A percentile compares a stretch with the other conserved stretches of the same genome.
Evolutionary conservation across 1,140 invertebrate genomes (phyloP).

Genomic region (Battus philenor): DNA sequence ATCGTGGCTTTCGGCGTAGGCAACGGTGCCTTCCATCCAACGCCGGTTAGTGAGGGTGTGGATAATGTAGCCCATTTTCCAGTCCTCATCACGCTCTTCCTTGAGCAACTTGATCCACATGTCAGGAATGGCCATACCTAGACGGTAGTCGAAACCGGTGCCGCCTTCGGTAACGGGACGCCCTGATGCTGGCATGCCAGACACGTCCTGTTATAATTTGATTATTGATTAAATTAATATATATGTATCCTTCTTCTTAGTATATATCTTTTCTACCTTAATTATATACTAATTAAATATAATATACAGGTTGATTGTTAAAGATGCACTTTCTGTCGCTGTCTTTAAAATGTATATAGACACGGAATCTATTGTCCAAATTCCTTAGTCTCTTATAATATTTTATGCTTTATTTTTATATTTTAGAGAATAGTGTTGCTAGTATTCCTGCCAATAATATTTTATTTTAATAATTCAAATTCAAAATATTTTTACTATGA

Average conservation of each 20-base stretch:
- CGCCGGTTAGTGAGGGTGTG: slow-evolving; percentile 97
- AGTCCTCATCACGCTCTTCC: slow-evolving; percentile 92
- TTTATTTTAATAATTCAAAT: neutral
- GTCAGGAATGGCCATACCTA: slow-evolving; percentile 99
- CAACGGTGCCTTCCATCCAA: slow-evolving; percentile 96
- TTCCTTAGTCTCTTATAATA: too few species aligned
- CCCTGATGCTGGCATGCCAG: slow-evolving; percentile 98
- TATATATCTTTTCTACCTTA: too few species aligned
- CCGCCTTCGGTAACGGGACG: slow-evolving; percentile 95
- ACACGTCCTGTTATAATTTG: slow-evolving; percentile 98
- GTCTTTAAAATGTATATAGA: too few species aligned
- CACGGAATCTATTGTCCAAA: too few species aligned
- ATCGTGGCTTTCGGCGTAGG: slow-evolving; percentile 98
- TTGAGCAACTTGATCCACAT: slow-evolving; percentile 98
- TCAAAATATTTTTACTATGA: too few species aligned
- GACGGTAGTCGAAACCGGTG: slow-evolving; percentile 96
- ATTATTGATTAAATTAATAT: too few species aligned
- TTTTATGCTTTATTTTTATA: too few species aligned
- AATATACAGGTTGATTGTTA: too few species aligned
- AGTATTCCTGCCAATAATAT: neutral
- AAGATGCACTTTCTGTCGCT: too few species aligned
- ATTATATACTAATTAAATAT: too few species aligned
- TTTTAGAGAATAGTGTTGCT: too few species aligned
- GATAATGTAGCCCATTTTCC: slow-evolving; percentile 94
- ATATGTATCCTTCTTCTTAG: too few species aligned